Conservation (phyloP, 2,888 invertebrate species). For the Drosophila demipolita region DNA sequence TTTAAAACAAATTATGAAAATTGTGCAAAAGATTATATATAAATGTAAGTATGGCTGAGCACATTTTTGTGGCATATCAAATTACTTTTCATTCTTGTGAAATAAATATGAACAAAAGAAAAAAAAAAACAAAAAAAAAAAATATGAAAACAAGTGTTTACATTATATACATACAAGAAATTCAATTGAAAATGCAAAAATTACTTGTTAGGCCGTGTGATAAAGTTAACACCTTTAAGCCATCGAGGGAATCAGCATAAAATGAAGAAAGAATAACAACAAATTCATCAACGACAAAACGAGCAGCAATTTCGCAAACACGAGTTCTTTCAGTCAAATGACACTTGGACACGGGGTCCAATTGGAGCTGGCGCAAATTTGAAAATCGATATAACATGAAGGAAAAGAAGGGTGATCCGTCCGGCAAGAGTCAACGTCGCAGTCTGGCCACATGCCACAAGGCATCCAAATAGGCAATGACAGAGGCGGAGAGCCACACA, state of each 20-base stretch:
- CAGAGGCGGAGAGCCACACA: conserved; percentile 9
- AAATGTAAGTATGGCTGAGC: conserved; percentile 1
- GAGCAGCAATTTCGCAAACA: conserved; percentile 64
- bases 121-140: conserved; percentile 12
- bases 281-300: conserved; percentile 9
- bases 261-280: conserved; percentile 21
- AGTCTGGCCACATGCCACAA: conserved; percentile 53
- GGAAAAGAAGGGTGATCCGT: conserved; percentile 61
- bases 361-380: conserved; percentile 59
- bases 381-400: conserved; percentile 80
- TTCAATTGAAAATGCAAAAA: conserved; percentile 37
- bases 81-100: conserved; percentile 64
- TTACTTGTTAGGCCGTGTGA: conserved; percentile 46
- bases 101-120: conserved; percentile 19
- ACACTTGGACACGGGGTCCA: conserved; percentile 71
- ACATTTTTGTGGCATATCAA: conserved; percentile 55
- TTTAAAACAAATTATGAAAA: conserved; percentile 64
- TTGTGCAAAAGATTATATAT: conserved; percentile 31
- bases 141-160: conserved; percentile 68
- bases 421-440: conserved; percentile 52
- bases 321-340: conserved; percentile 72
- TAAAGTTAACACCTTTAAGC: conserved; percentile 81
- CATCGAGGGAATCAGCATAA: conserved; percentile 59
- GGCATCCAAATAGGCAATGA: conserved; percentile 32
- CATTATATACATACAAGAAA: conserved; percentile 47